Evolutionary conservation across 2,888 invertebrate species (phyloP), one percentile per base, ranked within the genome.

Genomic region (Agriopis marginaria): DNA sequence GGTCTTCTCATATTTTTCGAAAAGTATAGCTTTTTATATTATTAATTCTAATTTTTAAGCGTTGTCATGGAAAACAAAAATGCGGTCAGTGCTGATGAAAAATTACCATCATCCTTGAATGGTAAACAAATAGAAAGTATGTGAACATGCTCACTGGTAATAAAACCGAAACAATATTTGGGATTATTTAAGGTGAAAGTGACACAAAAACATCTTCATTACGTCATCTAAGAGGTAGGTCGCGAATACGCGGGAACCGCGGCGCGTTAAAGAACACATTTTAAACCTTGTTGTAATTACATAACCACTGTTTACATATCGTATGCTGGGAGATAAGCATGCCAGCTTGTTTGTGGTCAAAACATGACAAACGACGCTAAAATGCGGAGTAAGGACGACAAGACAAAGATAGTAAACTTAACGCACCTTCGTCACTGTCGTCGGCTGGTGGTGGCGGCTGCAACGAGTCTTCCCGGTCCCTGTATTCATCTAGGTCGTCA

Each of bases 401-500:
- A 81, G 78, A 82, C 79, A 83, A 80, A 77, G 78, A 81, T 82
- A 39, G 89, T 92, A 92, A 92, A 92, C 92, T 93, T 88, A 81
- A 82, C 82, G 72, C 73, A 95, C 95, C 95, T 92, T 95, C 95
- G 76, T 95, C 95, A 77, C 95, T 95, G 72, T 91, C 90, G 76
- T 96, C 96, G 90, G 95, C 95, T 95, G 88, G 96, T 91, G 86
- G 95, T 92, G 86, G 95, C 93, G 82, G 85, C 76, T 84, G 92
- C 86, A 83, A 84, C 67, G 88, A 86, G 91, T 84, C 96, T 70
- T 96, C 96, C 70, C 95, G 95, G 73, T 96, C 96, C 66, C 95
- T 93, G 79, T 96, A 96, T 76, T 96, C 96, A 72, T 97, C 96
- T 78, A 95, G 81, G 80, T 96, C 96, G 77, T 96, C 96, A 81